Percentiles rank a stretch among this genome's conserved stretches.
Evolutionary conservation across 1,140 invertebrate genomes (phyloP).

Genomic region (Drosophila lowei): DNA sequence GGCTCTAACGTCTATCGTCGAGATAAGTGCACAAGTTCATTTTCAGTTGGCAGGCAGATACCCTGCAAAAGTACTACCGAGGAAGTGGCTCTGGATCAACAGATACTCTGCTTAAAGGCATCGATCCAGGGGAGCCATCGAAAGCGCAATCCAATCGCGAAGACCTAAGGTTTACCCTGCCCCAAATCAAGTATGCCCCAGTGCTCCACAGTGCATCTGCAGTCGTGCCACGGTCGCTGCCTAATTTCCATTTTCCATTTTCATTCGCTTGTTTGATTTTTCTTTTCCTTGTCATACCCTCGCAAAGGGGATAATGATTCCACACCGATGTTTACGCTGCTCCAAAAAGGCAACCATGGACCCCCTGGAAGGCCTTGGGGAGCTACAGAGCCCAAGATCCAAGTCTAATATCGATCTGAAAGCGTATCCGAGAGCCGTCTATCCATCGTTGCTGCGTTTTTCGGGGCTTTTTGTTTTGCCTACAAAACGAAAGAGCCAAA

Average conservation of each 20-base stretch:
- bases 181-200: slow-evolving; percentile 21
- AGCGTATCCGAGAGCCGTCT: too few species aligned
- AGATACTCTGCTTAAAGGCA: too few species aligned
- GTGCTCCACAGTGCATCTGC: slow-evolving; percentile 33
- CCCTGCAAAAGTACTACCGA: slow-evolving; percentile 12
- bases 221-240: slow-evolving; percentile 23
- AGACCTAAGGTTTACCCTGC: too few species aligned
- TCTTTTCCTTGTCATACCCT: slow-evolving; percentile 5
- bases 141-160: too few species aligned
- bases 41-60: slow-evolving; percentile 54
- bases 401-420: too few species aligned
- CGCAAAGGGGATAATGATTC: too few species aligned
- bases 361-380: too few species aligned
- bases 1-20: slow-evolving; percentile 52
- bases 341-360: too few species aligned
- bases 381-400: too few species aligned
- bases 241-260: slow-evolving; percentile 58
- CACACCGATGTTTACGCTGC: too few species aligned
- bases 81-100: not conserved
- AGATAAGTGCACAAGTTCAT: slow-evolving; percentile 81
- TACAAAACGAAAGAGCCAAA: slow-evolving; percentile 30
- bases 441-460: too few species aligned
- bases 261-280: slow-evolving; percentile 27
- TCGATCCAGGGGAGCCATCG: too few species aligned
- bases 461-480: slow-evolving; percentile 10